These are phyloP conservation scores for Scaptomyza graminum DNA, from an alignment of 1,140 invertebrate species.

Conservation along the genomic window DNA sequence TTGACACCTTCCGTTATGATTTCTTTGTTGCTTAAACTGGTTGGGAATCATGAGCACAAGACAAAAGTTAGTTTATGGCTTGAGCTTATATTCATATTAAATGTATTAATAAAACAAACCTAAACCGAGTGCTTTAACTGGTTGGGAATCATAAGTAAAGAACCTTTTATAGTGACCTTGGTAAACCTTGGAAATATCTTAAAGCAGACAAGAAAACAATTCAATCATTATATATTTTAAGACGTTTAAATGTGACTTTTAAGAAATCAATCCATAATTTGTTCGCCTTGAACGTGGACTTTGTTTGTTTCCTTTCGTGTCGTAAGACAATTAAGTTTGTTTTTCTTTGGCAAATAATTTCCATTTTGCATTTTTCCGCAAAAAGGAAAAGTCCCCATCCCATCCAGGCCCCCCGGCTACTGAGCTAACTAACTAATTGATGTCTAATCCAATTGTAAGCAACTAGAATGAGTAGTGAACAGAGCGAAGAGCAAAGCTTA, in stretches of 20 bases:
- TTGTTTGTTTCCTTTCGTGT: slow-evolving; percentile 2
- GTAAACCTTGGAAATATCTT: too few species aligned
- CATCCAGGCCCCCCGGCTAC: too few species aligned
- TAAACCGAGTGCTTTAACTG: too few species aligned
- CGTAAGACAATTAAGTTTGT: neutral
- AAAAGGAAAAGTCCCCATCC: neutral
- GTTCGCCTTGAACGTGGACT: neutral
- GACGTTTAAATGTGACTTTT: neutral
- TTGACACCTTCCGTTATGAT: neutral
- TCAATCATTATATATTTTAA: neutral
- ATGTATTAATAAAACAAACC: too few species aligned
- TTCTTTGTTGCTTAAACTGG: neutral
- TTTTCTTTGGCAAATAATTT: neutral
- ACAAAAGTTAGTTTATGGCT: too few species aligned
- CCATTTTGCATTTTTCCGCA: neutral
- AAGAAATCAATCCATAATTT: neutral
- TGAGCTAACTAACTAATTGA: neutral
- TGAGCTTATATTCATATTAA: too few species aligned
- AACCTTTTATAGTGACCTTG: too few species aligned
- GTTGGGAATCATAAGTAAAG: too few species aligned
- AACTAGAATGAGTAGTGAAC: neutral
- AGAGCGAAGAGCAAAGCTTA: neutral
- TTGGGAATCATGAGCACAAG: neutral
- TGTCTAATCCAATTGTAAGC: neutral
- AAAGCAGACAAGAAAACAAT: too few species aligned